phyloP scores from a whole-genome alignment of 1,140 invertebrate species.

The Rhynchophorus ferrugineus region DNA sequence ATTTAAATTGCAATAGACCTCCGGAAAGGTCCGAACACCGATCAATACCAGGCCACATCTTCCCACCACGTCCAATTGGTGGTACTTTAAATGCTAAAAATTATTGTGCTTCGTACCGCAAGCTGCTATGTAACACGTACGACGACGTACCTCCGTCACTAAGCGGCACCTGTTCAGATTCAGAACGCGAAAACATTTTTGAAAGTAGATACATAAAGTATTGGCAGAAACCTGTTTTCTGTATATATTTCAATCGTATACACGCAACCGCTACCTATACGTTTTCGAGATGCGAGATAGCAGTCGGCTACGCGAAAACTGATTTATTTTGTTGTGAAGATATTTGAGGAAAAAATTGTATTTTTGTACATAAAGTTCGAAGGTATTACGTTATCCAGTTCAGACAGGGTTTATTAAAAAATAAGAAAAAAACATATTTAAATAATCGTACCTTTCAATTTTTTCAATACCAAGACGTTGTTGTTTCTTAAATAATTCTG shows the following conservation, averaged over 20 bases:
- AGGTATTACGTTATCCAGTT: too few relatives aligned
- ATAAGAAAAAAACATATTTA: too few relatives aligned
- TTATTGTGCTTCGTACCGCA: constrained; percentile 4
- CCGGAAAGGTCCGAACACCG: too few relatives aligned
- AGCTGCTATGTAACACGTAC: constrained; percentile 18
- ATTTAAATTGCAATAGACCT: too few relatives aligned
- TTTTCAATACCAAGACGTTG: too few relatives aligned
- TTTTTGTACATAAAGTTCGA: too few relatives aligned
- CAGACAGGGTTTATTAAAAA: too few relatives aligned
- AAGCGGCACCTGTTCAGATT: constrained; percentile 15
- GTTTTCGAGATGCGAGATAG: constrained; percentile 12
- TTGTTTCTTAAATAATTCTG: too few relatives aligned
- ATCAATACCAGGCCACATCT: too few relatives aligned
- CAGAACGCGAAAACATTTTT: constrained; percentile 18
- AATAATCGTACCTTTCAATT: too few relatives aligned
- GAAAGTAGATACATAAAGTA: constrained; percentile 18
- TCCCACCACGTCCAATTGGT: neutral
- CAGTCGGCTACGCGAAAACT: neutral
- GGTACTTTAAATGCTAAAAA: neutral
- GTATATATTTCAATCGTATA: constrained; percentile 16
- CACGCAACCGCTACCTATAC: constrained; percentile 13
- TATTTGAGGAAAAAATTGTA: too few relatives aligned
- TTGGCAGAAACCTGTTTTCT: constrained; percentile 15
- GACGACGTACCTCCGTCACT: constrained; percentile 8
- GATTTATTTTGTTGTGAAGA: constrained; percentile 14